A percentile compares a stretch with the other conserved stretches of the same genome.
phyloP scores from a whole-genome alignment of 2,113 vertebrate species.

The Myanophis thanlyinensis region DNA sequence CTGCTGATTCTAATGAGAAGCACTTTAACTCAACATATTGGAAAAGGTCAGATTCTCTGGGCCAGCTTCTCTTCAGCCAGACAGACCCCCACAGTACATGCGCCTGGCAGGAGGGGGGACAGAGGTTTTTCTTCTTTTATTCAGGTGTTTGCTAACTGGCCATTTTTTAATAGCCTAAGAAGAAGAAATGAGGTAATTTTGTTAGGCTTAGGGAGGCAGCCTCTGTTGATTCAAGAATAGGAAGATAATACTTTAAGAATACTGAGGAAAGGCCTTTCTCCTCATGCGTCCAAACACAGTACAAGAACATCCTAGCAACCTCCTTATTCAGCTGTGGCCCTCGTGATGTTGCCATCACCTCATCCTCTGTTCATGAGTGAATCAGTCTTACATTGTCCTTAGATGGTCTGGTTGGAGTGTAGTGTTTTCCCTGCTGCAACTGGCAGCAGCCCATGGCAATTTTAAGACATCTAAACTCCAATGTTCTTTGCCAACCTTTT shows the following conservation, averaged over 20 bases:
- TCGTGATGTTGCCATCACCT: not conserved
- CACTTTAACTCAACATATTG: not conserved
- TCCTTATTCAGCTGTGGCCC: not conserved
- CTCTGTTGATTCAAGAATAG: not conserved
- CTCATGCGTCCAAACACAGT: not conserved
- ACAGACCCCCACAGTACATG: not conserved
- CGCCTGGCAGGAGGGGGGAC: not conserved
- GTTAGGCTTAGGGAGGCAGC: not conserved
- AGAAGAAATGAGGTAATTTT: not conserved
- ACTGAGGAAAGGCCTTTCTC: not conserved
- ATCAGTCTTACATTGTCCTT: not conserved
- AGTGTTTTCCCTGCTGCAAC: not conserved
- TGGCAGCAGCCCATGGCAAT: not conserved
- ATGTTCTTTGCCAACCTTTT: not conserved
- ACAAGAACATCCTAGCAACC: not conserved
- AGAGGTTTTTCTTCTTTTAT: not conserved
- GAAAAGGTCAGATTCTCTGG: not conserved
- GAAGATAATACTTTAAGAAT: not conserved
- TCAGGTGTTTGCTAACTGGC: not conserved
- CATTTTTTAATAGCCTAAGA: not conserved
- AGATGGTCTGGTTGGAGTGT: not conserved
- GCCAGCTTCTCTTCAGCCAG: not conserved
- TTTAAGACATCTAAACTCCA: not conserved
- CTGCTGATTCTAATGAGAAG: not conserved
- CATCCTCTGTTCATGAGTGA: not conserved